These are phyloP conservation scores for Micronycteris hirsuta DNA, from an alignment of 2,113 vertebrate species.

Conservation along the genomic window DNA sequence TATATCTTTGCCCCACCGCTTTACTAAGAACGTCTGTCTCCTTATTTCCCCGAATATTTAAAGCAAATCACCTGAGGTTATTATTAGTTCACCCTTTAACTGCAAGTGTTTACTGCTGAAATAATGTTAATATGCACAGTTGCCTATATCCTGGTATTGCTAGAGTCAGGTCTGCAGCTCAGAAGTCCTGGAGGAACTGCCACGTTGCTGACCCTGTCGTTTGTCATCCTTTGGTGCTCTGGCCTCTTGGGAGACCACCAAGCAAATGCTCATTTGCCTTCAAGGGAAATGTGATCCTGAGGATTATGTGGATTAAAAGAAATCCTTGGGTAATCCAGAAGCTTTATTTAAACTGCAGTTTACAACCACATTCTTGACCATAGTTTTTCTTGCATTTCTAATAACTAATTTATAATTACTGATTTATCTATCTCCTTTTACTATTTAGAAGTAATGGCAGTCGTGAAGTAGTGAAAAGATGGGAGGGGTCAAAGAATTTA, in stretches of 20 bases:
- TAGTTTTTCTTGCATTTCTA: slow-evolving; percentile 25
- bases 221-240: neutral
- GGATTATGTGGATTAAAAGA: slow-evolving; percentile 69
- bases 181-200: neutral
- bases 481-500: neutral
- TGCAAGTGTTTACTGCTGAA: neutral
- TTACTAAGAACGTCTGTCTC: neutral
- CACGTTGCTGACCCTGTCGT: neutral
- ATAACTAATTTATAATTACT: slow-evolving; percentile 52
- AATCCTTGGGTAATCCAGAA: slow-evolving; percentile 64
- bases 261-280: slow-evolving; percentile 46
- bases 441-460: neutral
- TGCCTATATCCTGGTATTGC: neutral
- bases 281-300: slow-evolving; percentile 49
- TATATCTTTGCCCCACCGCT: neutral
- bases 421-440: neutral
- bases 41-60: slow-evolving; percentile 13
- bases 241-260: slow-evolving; percentile 4
- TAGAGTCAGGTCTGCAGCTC: neutral
- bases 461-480: neutral
- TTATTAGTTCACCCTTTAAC: neutral
- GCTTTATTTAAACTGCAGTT: slow-evolving; percentile 65
- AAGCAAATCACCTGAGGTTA: neutral
- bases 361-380: slow-evolving; percentile 61
- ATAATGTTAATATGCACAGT: neutral